phyloP scores from a whole-genome alignment of 2,888 invertebrate genomes.

The Netelia melanura region DNA sequence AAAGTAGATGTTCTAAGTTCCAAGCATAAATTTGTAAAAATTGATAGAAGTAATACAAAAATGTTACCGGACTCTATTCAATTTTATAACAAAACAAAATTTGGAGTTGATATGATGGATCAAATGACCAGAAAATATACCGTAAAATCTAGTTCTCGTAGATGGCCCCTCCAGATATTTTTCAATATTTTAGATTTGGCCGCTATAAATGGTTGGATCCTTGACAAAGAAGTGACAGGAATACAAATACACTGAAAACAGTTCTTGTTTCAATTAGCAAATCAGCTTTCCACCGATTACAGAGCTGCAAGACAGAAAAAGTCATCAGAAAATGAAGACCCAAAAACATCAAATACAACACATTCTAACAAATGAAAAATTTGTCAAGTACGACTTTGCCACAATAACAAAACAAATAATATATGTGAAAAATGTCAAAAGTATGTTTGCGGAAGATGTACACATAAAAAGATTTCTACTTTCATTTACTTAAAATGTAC shows the following conservation, averaged over 20 bases:
- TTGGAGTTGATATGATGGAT: too few relatives aligned
- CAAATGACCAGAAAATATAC: too few relatives aligned
- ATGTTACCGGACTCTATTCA: too few relatives aligned
- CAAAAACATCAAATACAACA: slow-evolving; percentile 59
- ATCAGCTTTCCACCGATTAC: slow-evolving; percentile 43
- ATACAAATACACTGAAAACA: slow-evolving; percentile 64
- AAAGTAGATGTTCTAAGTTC: slow-evolving; percentile 72
- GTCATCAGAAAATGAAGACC: slow-evolving; percentile 55
- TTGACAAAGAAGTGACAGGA: slow-evolving; percentile 70
- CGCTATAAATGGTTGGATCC: slow-evolving; percentile 74
- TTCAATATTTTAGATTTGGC: slow-evolving; percentile 70
- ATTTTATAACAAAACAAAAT: too few relatives aligned
- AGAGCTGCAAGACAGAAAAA: slow-evolving; percentile 64
- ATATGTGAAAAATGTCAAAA: slow-evolving; percentile 45
- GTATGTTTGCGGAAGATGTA: slow-evolving; percentile 36
- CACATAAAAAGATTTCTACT: neutral
- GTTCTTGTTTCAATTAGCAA: slow-evolving; percentile 23
- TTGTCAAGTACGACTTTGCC: slow-evolving; percentile 57
- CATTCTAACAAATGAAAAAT: slow-evolving; percentile 45
- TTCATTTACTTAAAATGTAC: too few relatives aligned
- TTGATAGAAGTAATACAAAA: too few relatives aligned
- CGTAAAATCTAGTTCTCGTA: slow-evolving; percentile 56
- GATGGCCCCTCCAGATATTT: slow-evolving; percentile 70
- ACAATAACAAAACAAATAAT: slow-evolving; percentile 48
- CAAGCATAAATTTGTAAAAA: slow-evolving; percentile 65